Evolutionary conservation across 2,888 invertebrate genomes (phyloP).

Genomic region (Charanyca ferruginea): DNA sequence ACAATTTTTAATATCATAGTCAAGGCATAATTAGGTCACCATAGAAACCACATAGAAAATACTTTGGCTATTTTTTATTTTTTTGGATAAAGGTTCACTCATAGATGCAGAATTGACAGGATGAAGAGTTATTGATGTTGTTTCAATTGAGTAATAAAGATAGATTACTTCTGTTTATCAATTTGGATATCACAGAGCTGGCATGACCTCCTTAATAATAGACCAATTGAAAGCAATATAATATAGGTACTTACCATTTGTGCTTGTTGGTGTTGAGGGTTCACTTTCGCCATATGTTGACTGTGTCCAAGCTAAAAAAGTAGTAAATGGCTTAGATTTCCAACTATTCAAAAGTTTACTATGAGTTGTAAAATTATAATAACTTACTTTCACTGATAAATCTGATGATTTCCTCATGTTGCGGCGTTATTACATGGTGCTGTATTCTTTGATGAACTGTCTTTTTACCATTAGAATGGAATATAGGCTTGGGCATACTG

Average conservation of each 20-base stretch:
- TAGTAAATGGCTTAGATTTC: background rate
- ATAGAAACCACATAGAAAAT: background rate
- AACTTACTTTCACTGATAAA: constrained; percentile 96
- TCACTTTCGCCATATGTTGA: constrained; percentile 91
- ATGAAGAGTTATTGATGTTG: background rate
- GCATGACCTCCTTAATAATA: constrained; percentile 8
- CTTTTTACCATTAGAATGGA: constrained; percentile 93
- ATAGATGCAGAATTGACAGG: background rate
- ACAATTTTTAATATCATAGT: too few species aligned
- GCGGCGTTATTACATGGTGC: constrained; percentile 92
- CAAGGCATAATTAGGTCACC: background rate
- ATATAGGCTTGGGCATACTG: constrained; percentile 96
- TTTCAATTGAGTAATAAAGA: constrained; percentile 12
- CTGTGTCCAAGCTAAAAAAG: constrained; percentile 93
- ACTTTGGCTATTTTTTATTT: background rate
- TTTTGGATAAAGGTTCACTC: background rate
- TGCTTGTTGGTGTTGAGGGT: constrained; percentile 90
- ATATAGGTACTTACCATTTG: constrained; percentile 77
- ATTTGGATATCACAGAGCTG: background rate
- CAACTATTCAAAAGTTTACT: background rate
- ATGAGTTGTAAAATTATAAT: constrained; percentile 16
- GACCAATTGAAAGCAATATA: background rate
- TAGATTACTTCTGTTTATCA: constrained; percentile 9
- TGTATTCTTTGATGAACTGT: constrained; percentile 91
- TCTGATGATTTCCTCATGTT: constrained; percentile 96